These are phyloP conservation scores for Serilophus lunatus DNA, from an alignment of 2,113 vertebrate species.

Conservation along the genomic window DNA sequence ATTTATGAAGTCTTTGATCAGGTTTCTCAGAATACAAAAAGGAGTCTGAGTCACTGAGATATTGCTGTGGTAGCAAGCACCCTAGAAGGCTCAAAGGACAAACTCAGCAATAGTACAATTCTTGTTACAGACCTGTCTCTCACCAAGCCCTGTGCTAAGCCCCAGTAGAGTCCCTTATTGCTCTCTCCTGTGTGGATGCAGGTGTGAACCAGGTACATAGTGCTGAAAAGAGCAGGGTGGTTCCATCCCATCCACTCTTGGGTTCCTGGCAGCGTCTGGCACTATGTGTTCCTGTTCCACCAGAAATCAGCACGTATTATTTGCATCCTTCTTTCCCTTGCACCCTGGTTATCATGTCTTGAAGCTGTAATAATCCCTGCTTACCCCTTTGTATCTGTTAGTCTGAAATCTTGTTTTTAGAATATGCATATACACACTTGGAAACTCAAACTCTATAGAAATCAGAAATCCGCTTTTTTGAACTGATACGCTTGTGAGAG, in stretches of 20 bases:
- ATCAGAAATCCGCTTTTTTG: not conserved
- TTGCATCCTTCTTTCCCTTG: not conserved
- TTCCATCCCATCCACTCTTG: not conserved
- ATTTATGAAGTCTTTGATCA: not conserved
- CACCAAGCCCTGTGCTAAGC: not conserved
- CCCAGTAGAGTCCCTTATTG: rapidly evolving
- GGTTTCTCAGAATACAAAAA: not conserved
- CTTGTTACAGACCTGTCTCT: not conserved
- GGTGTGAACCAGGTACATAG: not conserved
- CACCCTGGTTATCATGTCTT: not conserved
- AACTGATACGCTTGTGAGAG: not conserved
- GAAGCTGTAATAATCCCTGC: not conserved
- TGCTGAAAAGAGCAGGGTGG: not conserved
- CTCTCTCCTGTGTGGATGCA: not conserved
- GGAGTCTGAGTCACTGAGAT: not conserved
- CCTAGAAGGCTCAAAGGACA: not conserved
- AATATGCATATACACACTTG: not conserved
- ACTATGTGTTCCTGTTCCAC: rapidly evolving
- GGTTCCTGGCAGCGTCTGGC: not conserved
- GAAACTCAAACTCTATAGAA: not conserved
- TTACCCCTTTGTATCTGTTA: not conserved
- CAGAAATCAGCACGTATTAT: not conserved
- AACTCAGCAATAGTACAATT: not conserved
- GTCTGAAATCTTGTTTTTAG: not conserved
- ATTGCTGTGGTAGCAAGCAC: not conserved